These are phyloP conservation scores for Fistularia commersonii DNA, from an alignment of 2,797 vertebrate genomes.

Conservation along the genomic window DNA sequence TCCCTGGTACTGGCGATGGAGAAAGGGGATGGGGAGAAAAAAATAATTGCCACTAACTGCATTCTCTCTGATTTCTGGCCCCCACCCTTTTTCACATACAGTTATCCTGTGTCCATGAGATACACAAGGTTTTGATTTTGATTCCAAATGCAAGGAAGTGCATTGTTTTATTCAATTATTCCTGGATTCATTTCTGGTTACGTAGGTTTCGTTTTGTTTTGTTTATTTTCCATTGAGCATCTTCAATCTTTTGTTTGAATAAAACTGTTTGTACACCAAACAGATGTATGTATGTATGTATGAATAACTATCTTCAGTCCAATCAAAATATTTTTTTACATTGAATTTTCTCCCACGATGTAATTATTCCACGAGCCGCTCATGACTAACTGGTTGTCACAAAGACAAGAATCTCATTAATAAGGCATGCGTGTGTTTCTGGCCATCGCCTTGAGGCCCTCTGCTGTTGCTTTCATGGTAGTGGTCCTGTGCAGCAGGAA, in stretches of 20 bases:
- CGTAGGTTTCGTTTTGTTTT: too few species aligned
- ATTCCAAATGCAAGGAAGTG: background rate
- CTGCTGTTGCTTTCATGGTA: slow-evolving; percentile 64
- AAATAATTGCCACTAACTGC: slow-evolving; percentile 30
- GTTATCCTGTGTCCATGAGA: background rate
- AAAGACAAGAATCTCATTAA: slow-evolving; percentile 50
- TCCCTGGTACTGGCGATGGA: slow-evolving; percentile 40
- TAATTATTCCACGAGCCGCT: slow-evolving; percentile 16
- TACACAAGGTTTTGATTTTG: background rate
- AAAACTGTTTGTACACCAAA: background rate
- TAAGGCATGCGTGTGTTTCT: slow-evolving; percentile 40
- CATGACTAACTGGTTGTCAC: slow-evolving; percentile 23
- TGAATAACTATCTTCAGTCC: background rate
- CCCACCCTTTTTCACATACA: slow-evolving; percentile 9
- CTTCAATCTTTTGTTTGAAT: too few species aligned
- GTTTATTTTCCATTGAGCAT: too few species aligned
- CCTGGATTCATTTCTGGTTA: too few species aligned
- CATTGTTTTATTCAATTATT: too few species aligned
- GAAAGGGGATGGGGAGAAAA: slow-evolving; percentile 23
- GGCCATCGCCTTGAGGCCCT: slow-evolving; percentile 68
- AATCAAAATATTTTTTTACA: background rate
- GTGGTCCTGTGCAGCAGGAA: slow-evolving; percentile 37
- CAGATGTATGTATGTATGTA: too few species aligned
- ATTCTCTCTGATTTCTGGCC: slow-evolving; percentile 24
- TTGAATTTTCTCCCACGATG: background rate